phyloP scores from a whole-genome alignment of 2,888 invertebrate species.

The Aquatica leii region DNA sequence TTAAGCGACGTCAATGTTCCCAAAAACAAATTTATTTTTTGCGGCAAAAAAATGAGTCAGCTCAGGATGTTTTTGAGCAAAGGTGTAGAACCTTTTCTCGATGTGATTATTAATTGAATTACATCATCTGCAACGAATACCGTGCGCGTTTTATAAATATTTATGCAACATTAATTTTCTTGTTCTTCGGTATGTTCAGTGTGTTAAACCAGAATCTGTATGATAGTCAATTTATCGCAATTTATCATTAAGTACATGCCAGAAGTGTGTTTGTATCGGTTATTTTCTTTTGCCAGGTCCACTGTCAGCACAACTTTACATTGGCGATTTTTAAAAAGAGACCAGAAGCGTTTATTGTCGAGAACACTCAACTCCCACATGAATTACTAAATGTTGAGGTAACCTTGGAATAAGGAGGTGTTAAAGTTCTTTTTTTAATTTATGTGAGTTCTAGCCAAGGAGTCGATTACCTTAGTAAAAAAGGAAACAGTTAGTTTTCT shows the following conservation, averaged over 20 bases:
- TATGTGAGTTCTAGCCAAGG: conserved; percentile 25
- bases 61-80: too few species aligned
- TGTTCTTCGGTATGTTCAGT: conserved; percentile 18
- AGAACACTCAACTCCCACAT: conserved; percentile 21
- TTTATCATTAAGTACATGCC: conserved; percentile 15
- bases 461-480: conserved; percentile 28
- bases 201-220: conserved; percentile 13
- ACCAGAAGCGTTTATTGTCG: conserved; percentile 14
- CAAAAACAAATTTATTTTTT: too few species aligned
- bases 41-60: too few species aligned
- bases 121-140: background rate
- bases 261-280: background rate
- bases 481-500: conserved; percentile 27
- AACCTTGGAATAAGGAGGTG: conserved; percentile 25
- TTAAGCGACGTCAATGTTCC: conserved; percentile 1
- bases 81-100: background rate
- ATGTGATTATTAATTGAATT: conserved; percentile 4
- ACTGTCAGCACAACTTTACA: conserved; percentile 7
- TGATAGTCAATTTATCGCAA: conserved; percentile 13
- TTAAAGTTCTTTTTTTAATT: conserved; percentile 27
- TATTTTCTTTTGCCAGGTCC: conserved; percentile 7
- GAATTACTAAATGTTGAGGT: conserved; percentile 20
- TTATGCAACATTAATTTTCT: conserved; percentile 17
- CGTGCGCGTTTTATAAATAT: conserved; percentile 12
- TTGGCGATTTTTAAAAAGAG: conserved; percentile 6